Base-by-base conservation (phyloP, 1,140 invertebrate species). In the Hydropsyche tenuis region DNA sequence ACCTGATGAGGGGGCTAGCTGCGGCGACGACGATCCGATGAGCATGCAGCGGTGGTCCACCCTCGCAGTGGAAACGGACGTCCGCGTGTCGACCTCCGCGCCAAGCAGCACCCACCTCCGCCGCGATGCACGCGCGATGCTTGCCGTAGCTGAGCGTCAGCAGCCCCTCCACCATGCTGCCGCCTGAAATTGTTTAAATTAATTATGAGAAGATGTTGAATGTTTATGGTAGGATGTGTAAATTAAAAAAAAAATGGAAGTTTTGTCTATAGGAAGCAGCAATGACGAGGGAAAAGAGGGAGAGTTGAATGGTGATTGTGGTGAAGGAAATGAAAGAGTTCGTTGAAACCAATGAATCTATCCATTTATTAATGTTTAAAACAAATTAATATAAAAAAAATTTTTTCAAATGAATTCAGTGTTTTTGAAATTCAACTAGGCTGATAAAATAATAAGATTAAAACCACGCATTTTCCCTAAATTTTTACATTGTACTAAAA, bases 121-220 rank as follows among this genome's bases (percentile, higher is more conserved):
- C 92, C 82, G 93, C 90, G 86, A 94, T 90, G 82, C 92, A 93
- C 84, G 92, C 92, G 86, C 93, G 92, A 88, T 94, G 93, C 86
- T 94, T 94, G 85, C 92, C 92, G 86, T 94, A 94, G 85, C 93
- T 93, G 83, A 94, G 90, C 80, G 93, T 94, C 86, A 94, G 88
- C 86, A 93, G 82, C 78, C 85, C 85, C 80, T 86, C 85, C 80
- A 83, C 85, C 85, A 86, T 86, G 82, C 85, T 86, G 75, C 72
- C 65, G 56, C 56, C 56, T 60, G 23, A 60, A 60, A 60, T 7
- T 14, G 5, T 51, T 5, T 51, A 5, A 16, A 51, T 45, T n/a
- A 45, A 45, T 9, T 45, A 45, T 45, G n/a, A 45, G n/a, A 45
- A 45, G n/a, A 45, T 9, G 7, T 45, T 45, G n/a, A 45, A 45